Evolutionary conservation across 2,797 vertebrate genomes (phyloP).

Genomic region (Cygnus olor): DNA sequence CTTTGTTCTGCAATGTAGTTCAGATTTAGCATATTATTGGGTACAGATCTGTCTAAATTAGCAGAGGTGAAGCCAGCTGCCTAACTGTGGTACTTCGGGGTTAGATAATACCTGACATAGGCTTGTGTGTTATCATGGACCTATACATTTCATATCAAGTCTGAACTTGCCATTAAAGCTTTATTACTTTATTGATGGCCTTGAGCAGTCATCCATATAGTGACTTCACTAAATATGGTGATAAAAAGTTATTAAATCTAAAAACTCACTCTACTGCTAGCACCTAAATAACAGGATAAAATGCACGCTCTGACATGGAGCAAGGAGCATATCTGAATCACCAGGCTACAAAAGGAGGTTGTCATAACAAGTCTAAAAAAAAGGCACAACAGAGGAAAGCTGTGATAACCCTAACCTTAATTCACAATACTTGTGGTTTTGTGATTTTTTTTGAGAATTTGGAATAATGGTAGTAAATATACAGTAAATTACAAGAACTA

Average conservation of each 20-base stretch:
- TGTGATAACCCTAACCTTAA: not conserved
- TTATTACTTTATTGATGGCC: not conserved
- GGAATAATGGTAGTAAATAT: not conserved
- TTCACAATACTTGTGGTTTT: fast-evolving
- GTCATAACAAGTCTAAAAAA: not conserved
- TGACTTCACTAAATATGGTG: not conserved
- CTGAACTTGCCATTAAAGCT: not conserved
- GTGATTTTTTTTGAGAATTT: not conserved
- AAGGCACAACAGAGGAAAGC: not conserved
- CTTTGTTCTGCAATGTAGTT: not conserved
- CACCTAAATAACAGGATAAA: not conserved
- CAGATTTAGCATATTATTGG: not conserved
- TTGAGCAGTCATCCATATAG: not conserved
- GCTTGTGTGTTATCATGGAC: not conserved
- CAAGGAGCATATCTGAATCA: not conserved
- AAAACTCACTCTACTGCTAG: fast-evolving
- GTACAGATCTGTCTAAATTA: not conserved
- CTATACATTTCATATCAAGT: not conserved
- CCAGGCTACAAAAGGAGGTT: not conserved
- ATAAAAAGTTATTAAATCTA: not conserved
- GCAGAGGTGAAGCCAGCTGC: not conserved
- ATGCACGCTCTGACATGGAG: not conserved
- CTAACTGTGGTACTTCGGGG: not conserved
- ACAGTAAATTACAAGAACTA: not conserved
- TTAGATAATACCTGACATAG: not conserved